Percentiles rank a stretch among this genome's conserved stretches.
Conservation (phyloP, 2,888 invertebrate species). For the Rhorus exstirpatorius region DNA sequence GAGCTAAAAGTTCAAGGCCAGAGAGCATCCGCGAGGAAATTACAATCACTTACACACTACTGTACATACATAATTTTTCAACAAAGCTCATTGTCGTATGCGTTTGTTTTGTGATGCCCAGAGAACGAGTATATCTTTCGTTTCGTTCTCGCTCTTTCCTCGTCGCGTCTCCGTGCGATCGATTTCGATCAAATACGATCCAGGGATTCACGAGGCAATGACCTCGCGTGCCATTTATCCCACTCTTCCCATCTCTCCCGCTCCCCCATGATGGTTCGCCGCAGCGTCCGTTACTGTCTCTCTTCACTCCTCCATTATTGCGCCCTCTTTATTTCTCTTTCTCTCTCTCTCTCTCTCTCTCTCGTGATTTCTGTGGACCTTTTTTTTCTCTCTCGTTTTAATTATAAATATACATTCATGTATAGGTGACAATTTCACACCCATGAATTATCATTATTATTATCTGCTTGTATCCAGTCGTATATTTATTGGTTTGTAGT, state of each 20-base stretch:
- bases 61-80: no score
- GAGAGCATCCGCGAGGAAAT: no score
- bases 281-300: constrained; percentile 39
- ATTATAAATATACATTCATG: no score
- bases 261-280: constrained; percentile 39
- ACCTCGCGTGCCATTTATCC: constrained; percentile 85
- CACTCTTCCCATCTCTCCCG: constrained; percentile 70
- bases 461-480: no score
- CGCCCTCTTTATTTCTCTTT: constrained; percentile 42
- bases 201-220: constrained; percentile 83
- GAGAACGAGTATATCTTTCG: neutral
- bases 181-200: constrained; percentile 81
- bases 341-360: constrained; percentile 47
- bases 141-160: constrained; percentile 23
- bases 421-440: no score
- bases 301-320: constrained; percentile 38
- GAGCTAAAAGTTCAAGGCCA: no score
- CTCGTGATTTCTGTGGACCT: constrained; percentile 8
- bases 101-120: neutral
- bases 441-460: no score
- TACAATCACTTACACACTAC: no score
- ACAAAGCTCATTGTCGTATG: no score
- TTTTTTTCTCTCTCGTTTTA: constrained; percentile 20
- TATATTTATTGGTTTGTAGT: no score
- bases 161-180: constrained; percentile 75